Base-by-base conservation (phyloP, 1,140 invertebrate species). In the Conus ventricosus region DNA sequence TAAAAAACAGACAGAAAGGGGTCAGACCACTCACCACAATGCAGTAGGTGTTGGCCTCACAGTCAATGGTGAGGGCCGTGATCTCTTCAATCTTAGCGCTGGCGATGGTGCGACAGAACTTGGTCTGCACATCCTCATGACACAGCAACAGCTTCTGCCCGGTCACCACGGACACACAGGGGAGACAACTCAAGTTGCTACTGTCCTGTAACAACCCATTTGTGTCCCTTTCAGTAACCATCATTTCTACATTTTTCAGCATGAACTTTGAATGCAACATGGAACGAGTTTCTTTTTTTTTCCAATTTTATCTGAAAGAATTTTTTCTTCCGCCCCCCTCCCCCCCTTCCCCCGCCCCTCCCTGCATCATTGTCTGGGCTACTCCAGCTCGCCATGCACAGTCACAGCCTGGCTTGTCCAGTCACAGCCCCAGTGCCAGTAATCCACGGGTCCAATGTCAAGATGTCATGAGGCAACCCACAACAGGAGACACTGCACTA, bases 91-190 rank as follows among this genome's bases (percentile, higher is more conserved):
- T 81, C 90, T 94, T 93, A 51, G 94, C 95, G 91, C 92, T 93
- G 83, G 93, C 95, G 10, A 95, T 90, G 1, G 94, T 94, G 60
- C 94, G 92, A 84, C 93, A 94, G 89, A 94, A 95, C 86, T 91
- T 94, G 20, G 93, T 95, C 71, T 95, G 91, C 15, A 93, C 81
- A 82, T 95, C 96, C 94, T 97, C 97, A 85, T 97, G 96, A 91
- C 97, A 96, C 51, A 97, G 96, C 23, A 97, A 95, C 51, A 97
- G 95, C 93, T 97, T 97, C 88, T 96, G 96, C 84, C 96, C 96
- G 4, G 97, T 97, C 81, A 97, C 95, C 17, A 97, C 94, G 75
- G 97, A 94, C 90, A 97, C 97, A 91, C 97, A 97, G 5, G 97
- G 96, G 53, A 97, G 83, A 89, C 92, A 94, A 71, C 91, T 91